A percentile compares a stretch with the other conserved stretches of the same genome.
Conservation (phyloP, 2,797 vertebrate species). For the Brachyrhaphis roseni region DNA sequence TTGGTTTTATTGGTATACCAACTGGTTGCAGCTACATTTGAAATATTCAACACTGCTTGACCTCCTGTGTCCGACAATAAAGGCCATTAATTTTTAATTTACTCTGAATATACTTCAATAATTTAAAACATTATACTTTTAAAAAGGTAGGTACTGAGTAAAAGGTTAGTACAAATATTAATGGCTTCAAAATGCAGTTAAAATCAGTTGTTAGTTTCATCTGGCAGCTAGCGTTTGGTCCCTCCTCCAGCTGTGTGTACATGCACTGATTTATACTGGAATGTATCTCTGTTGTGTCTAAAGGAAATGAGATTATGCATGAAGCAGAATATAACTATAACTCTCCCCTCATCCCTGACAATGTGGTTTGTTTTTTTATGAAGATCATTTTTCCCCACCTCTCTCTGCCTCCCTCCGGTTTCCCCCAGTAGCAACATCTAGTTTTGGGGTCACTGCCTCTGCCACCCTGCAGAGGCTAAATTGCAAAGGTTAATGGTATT, state of each 20-base stretch:
- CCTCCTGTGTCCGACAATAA: background rate
- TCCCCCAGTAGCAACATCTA: conserved; percentile 87
- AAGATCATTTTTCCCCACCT: conserved; percentile 69
- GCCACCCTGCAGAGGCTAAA: conserved; percentile 88
- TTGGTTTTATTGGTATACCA: background rate
- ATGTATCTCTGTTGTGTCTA: conserved; percentile 82
- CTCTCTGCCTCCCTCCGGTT: conserved; percentile 53
- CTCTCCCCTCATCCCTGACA: conserved; percentile 85
- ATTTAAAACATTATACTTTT: background rate
- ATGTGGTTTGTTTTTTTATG: conserved; percentile 79
- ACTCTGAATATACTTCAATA: background rate
- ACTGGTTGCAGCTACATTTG: background rate
- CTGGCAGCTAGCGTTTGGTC: background rate
- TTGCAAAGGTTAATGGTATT: conserved; percentile 99
- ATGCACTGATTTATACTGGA: conserved; percentile 67
- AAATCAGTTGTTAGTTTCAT: background rate
- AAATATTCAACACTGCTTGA: background rate
- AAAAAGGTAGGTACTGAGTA: background rate
- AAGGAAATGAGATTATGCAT: conserved; percentile 82
- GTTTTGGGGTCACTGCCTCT: conserved; percentile 92
- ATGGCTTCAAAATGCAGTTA: background rate
- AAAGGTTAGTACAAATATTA: background rate
- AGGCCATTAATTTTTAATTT: background rate
- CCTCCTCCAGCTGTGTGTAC: conserved; percentile 20
- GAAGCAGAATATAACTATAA: conserved; percentile 91